phyloP scores from a whole-genome alignment of 2,888 invertebrate species.

The Pristionchus arcanus region DNA sequence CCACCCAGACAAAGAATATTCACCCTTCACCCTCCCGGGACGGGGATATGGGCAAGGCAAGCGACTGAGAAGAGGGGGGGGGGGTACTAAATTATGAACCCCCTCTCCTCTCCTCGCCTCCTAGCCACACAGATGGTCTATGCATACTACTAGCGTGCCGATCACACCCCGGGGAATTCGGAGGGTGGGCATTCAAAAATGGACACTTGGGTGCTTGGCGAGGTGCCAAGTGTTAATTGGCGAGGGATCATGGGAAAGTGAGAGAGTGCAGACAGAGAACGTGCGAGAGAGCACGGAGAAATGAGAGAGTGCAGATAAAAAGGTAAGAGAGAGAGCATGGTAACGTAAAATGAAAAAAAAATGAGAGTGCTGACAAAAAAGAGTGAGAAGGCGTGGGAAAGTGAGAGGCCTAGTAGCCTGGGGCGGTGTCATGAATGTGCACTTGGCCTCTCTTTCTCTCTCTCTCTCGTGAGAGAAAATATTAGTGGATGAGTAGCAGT shows the following conservation, averaged over 20 bases:
- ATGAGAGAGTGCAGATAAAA: background rate
- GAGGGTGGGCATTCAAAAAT: background rate
- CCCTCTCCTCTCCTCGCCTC: background rate
- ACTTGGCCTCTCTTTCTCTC: background rate
- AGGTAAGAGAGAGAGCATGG: background rate
- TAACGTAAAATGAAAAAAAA: background rate
- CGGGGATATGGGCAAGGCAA: background rate
- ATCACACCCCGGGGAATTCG: slow-evolving; percentile 41
- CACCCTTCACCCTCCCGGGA: background rate
- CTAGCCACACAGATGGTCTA: slow-evolving; percentile 11
- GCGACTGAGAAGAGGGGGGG: background rate
- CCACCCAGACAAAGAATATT: background rate
- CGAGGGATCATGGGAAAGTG: background rate
- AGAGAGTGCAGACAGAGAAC: background rate
- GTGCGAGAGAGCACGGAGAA: background rate
- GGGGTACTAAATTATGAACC: slow-evolving; percentile 41
- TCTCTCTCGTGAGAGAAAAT: background rate
- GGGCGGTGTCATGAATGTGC: slow-evolving; percentile 12
- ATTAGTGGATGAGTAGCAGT: background rate
- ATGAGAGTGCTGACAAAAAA: background rate
- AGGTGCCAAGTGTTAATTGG: background rate
- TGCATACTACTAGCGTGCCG: background rate
- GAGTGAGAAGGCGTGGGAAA: background rate
- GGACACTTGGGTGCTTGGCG: background rate
- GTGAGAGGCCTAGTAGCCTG: background rate